Conservation (phyloP, 1,140 invertebrate genomes). For the Hyles vespertilio region DNA sequence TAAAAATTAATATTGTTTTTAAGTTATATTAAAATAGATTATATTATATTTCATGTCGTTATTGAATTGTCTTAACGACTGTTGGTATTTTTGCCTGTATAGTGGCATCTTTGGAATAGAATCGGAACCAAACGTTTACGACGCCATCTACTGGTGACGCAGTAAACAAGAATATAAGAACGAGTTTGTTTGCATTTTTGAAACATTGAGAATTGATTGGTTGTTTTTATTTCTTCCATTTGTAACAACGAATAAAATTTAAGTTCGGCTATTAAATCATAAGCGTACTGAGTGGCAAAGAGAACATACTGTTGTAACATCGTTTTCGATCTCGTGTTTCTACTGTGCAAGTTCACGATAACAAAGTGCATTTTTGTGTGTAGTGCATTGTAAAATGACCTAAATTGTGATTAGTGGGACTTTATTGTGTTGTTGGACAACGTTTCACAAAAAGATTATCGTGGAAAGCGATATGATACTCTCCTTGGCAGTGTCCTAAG, state of each 20-base stretch:
- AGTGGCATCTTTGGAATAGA: no score
- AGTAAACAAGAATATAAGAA: background rate
- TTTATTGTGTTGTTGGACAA: conserved; percentile 39
- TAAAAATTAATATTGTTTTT: no score
- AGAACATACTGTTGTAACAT: conserved; percentile 6
- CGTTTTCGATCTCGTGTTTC: conserved; percentile 30
- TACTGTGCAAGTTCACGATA: conserved; percentile 66
- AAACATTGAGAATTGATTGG: background rate
- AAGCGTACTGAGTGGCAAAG: background rate
- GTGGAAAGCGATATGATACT: conserved; percentile 71
- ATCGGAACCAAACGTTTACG: background rate
- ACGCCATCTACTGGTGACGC: background rate
- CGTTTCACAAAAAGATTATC: conserved; percentile 38
- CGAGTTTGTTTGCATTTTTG: background rate
- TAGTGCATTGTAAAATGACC: conserved; percentile 70
- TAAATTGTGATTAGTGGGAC: conserved; percentile 55
- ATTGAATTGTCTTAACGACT: background rate
- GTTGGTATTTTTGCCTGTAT: background rate
- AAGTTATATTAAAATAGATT: no score
- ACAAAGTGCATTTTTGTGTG: conserved; percentile 66
- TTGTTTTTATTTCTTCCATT: background rate
- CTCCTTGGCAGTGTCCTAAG: conserved; percentile 76
- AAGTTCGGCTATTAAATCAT: background rate
- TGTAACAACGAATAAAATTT: conserved; percentile 1
- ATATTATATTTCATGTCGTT: background rate